phyloP scores from a whole-genome alignment of 2,888 invertebrate species.

The Eurois occulta region DNA sequence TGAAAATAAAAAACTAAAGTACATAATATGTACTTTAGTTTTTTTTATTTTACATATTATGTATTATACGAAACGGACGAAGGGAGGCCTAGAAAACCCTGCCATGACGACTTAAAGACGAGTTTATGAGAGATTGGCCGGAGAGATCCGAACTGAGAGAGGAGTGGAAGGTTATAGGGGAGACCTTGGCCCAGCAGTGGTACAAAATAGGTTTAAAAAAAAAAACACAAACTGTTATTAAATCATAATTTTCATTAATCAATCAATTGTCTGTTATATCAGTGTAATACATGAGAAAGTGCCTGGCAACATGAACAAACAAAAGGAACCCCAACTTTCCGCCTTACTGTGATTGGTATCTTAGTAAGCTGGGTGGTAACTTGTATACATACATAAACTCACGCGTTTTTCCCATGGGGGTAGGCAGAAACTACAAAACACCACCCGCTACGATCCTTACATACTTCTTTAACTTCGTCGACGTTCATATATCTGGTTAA shows the following conservation, averaged over 20 bases:
- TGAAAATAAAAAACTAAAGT: too few species aligned
- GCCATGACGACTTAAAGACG: not conserved
- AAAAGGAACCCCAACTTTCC: not conserved
- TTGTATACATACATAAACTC: not conserved
- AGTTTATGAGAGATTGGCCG: not conserved
- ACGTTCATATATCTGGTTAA: not conserved
- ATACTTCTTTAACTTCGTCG: not conserved
- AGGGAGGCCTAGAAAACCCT: not conserved
- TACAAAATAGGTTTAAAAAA: not conserved
- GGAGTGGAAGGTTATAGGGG: not conserved
- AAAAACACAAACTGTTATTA: not conserved
- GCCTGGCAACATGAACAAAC: not conserved
- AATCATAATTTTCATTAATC: not conserved
- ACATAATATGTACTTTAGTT: too few species aligned
- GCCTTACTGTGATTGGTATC: not conserved
- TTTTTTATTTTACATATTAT: too few species aligned
- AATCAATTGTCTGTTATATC: not conserved
- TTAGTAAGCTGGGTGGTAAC: not conserved
- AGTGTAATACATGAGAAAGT: not conserved
- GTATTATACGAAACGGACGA: not conserved
- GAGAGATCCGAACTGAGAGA: not conserved
- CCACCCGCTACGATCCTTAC: not conserved
- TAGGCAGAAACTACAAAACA: not conserved
- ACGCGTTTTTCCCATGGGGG: not conserved
- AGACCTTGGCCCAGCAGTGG: not conserved